Evolutionary conservation across 2,113 vertebrate genomes (phyloP).

Genomic region (Coregonus clupeaformis): DNA sequence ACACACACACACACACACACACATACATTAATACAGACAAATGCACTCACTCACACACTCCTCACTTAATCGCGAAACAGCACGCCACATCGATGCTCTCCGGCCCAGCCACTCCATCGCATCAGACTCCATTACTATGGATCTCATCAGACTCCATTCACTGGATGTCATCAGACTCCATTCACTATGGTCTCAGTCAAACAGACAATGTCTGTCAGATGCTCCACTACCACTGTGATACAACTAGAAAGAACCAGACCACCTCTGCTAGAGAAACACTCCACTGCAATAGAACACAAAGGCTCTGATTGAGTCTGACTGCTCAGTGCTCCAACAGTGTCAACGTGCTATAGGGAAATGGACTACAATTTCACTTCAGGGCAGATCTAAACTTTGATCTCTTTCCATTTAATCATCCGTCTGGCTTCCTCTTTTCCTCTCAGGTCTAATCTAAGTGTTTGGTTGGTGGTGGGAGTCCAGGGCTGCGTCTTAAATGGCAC

Average conservation of each 20-base stretch:
- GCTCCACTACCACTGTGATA: neutral
- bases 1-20: slow-evolving; percentile 34
- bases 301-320: too few species aligned
- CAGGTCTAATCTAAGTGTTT: slow-evolving; percentile 56
- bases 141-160: neutral
- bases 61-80: slow-evolving; percentile 7
- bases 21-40: slow-evolving; percentile 22
- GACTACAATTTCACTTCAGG: slow-evolving; percentile 36
- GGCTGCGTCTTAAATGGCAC: slow-evolving; percentile 65
- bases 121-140: neutral
- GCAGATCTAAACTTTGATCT: slow-evolving; percentile 22
- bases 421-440: too few species aligned
- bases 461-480: slow-evolving; percentile 59
- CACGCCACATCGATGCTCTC: slow-evolving; percentile 12
- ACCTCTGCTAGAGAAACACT: too few species aligned
- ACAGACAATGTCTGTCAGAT: neutral
- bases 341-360: slow-evolving; percentile 37
- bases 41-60: slow-evolving; percentile 41
- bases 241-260: too few species aligned
- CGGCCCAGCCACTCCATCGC: slow-evolving; percentile 33
- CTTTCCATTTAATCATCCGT: too few species aligned
- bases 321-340: neutral
- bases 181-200: neutral
- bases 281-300: too few species aligned
- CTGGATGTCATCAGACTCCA: slow-evolving; percentile 4